Evolutionary conservation across 2,797 vertebrate genomes (phyloP), one percentile per base, ranked within the genome.

Genomic region (Pempheris klunzingeri): DNA sequence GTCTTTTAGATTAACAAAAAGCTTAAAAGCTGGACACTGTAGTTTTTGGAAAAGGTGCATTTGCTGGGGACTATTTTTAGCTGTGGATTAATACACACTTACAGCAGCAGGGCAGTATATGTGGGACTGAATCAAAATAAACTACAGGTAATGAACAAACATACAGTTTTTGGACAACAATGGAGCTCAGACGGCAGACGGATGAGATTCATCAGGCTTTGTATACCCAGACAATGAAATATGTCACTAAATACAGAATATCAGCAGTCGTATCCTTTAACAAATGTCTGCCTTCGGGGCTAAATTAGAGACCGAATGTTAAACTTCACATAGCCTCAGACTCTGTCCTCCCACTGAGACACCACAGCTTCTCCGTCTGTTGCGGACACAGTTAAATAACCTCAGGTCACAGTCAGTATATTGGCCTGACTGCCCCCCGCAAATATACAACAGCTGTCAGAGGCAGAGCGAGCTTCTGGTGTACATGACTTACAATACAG

Each of bases 331-430:
- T 4, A 4, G n/a, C n/a, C 54, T 57, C 58, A 68, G 20, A 12
- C 66, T 1, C 50, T 52, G 59, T 36, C 10, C 63, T 17, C 76
- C 79, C 43, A 32, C 73, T 20, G 83, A n/a, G 77, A 64, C 18
- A 20, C 3, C 2, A 8, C 57, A 54, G 66, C 55, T 36, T 43
- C 63, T 63, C 82, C 80, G 76, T 78, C 82, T 85, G 80, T 44
- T 11, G 1, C 2, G 36, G 71, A 46, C 55, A 14, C 43, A 14
- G 9, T 58, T 65, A 72, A 82, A 62, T 39, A 65, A 79, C 73
- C 62, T 74, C 47, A 13, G 41, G 67, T 63, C 3, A 1, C 46
- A 5, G 3, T 7, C 38, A 72, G 69, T 65, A 7, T 52, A 22
- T n/a, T n/a, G 73, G 49, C 26, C 57, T 60, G 10, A 26, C 57